phyloP scores from a whole-genome alignment of 2,888 invertebrate genomes.

The Eristalis tenax region DNA sequence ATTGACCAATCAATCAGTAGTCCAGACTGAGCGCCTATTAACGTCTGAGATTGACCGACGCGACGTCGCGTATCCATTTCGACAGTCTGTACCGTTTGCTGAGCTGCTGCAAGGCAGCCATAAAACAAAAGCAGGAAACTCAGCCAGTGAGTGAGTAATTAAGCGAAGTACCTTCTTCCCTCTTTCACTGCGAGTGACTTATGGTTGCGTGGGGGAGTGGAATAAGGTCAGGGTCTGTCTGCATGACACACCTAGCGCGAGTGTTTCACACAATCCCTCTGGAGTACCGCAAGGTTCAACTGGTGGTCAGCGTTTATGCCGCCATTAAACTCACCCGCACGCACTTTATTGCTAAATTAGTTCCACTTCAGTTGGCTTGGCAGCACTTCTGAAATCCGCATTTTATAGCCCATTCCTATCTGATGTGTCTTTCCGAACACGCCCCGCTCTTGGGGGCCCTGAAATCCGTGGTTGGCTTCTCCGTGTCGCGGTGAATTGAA shows the following conservation, averaged over 20 bases:
- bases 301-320: slow-evolving; percentile 57
- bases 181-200: slow-evolving; percentile 1
- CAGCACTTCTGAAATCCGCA: slow-evolving; percentile 5
- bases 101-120: background rate
- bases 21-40: slow-evolving; percentile 61
- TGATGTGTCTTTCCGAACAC: slow-evolving; percentile 24
- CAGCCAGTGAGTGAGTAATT: slow-evolving; percentile 50
- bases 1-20: slow-evolving; percentile 68
- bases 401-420: slow-evolving; percentile 25
- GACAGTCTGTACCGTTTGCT: background rate
- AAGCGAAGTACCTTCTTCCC: slow-evolving; percentile 54
- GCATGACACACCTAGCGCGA: background rate
- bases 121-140: slow-evolving; percentile 21
- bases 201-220: background rate
- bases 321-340: slow-evolving; percentile 40
- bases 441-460: slow-evolving; percentile 19
- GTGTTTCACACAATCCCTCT: slow-evolving; percentile 7
- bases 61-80: slow-evolving; percentile 2
- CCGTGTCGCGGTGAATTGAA: background rate
- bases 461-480: background rate
- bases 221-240: slow-evolving; percentile 48
- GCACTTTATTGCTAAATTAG: slow-evolving; percentile 41
- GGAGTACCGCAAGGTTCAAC: slow-evolving; percentile 51
- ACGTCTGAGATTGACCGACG: slow-evolving; percentile 49
- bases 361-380: slow-evolving; percentile 5